Conservation (phyloP, 1,140 invertebrate genomes). For the Eufriesea mexicana region DNA sequence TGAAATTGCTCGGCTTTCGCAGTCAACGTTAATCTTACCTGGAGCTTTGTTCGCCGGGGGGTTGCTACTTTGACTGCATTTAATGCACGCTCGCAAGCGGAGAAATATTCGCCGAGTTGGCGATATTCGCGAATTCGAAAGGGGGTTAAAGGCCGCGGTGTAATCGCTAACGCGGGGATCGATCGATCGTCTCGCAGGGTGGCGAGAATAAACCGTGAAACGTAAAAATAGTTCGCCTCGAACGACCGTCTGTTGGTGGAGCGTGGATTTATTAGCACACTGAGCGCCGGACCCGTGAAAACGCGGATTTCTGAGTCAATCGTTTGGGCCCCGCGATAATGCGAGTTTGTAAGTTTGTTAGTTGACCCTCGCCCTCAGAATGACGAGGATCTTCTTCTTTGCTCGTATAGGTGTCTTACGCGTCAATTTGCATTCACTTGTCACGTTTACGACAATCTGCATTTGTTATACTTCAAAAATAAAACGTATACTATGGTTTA, state of each 20-base stretch:
- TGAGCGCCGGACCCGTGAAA: too few relatives aligned
- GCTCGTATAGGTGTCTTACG: too few relatives aligned
- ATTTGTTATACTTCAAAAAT: too few relatives aligned
- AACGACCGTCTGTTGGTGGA: not conserved
- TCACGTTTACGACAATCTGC: too few relatives aligned
- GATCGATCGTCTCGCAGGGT: constrained; percentile 29
- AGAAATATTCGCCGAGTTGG: not conserved
- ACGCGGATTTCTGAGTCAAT: too few relatives aligned
- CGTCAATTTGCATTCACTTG: too few relatives aligned
- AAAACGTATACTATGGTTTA: too few relatives aligned
- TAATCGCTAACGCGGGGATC: constrained; percentile 21
- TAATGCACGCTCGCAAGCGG: not conserved
- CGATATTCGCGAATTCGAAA: constrained; percentile 13
- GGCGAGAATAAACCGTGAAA: constrained; percentile 18
- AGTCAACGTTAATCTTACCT: constrained; percentile 13
- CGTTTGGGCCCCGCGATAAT: too few relatives aligned
- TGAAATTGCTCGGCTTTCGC: not conserved
- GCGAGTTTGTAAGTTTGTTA: too few relatives aligned
- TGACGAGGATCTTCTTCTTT: too few relatives aligned
- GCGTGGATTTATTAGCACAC: constrained; percentile 19
- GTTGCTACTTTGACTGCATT: not conserved
- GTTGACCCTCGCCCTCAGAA: too few relatives aligned
- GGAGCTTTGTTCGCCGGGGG: not conserved
- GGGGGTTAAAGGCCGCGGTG: constrained; percentile 18
- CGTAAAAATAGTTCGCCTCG: constrained; percentile 31